Percentiles rank a stretch among this genome's conserved stretches.
Conservation (phyloP, 2,113 vertebrate genomes). For the Lynx canadensis region DNA sequence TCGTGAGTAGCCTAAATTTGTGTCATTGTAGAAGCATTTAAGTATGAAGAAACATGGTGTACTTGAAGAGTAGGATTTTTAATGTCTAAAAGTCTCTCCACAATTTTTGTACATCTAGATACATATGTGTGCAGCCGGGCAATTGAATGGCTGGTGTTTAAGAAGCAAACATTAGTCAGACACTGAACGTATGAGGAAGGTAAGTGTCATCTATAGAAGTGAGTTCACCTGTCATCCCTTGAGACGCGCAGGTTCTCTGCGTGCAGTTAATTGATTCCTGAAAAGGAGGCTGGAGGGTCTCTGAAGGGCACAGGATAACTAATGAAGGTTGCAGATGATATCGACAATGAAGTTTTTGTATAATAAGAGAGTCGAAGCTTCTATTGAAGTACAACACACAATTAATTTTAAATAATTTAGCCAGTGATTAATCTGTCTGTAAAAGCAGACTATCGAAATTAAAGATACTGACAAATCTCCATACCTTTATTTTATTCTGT, state of each 20-base stretch:
- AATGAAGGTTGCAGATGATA: not conserved
- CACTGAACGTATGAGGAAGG: not conserved
- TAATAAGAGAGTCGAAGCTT: not conserved
- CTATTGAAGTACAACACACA: not conserved
- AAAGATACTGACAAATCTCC: not conserved
- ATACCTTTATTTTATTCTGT: not conserved
- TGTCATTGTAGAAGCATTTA: not conserved
- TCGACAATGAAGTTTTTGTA: not conserved
- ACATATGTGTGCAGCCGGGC: not conserved
- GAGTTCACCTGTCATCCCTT: rapidly evolving
- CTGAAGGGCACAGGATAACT: not conserved
- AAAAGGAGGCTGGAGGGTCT: not conserved
- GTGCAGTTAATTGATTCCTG: not conserved
- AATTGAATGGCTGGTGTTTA: not conserved
- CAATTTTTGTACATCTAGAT: rapidly evolving
- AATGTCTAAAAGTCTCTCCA: not conserved
- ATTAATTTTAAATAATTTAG: not conserved
- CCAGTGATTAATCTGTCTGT: not conserved
- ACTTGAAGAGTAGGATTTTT: not conserved
- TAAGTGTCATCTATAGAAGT: not conserved
- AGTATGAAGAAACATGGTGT: not conserved
- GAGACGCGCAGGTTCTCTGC: no score
- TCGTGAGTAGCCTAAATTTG: not conserved
- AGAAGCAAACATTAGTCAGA: not conserved
- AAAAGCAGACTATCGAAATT: not conserved